These are phyloP conservation scores for Calliphora vomitoria DNA, from an alignment of 2,888 invertebrate species.

Conservation along the genomic window DNA sequence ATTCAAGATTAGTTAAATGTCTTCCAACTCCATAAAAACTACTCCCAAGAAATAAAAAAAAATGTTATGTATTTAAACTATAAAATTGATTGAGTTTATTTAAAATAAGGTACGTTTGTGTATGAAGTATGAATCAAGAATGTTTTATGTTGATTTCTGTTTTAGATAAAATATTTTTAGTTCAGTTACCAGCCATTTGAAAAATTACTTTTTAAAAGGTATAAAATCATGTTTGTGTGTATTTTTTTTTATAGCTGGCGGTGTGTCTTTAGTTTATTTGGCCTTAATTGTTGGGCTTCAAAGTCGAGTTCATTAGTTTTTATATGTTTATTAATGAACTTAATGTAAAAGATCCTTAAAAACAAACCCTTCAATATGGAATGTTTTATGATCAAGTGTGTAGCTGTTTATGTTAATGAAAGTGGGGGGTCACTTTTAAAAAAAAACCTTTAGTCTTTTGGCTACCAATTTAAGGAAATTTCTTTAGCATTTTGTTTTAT, in stretches of 20 bases:
- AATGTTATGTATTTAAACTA: conserved; percentile 16
- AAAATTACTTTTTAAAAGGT: conserved; percentile 52
- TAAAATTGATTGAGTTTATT: conserved; percentile 54
- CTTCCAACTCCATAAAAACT: conserved; percentile 19
- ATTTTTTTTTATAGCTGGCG: background rate
- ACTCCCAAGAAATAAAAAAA: too few relatives aligned
- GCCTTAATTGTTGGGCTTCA: background rate
- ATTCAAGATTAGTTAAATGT: conserved; percentile 49
- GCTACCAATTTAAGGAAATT: background rate
- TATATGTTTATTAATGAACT: conserved; percentile 10
- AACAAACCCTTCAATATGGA: background rate
- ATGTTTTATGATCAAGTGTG: background rate
- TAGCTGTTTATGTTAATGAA: background rate
- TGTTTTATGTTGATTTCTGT: conserved; percentile 22
- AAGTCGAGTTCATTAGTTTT: conserved; percentile 9
- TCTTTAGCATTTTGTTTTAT: background rate
- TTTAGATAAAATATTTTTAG: conserved; percentile 20
- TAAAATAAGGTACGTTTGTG: background rate
- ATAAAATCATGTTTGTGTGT: conserved; percentile 20
- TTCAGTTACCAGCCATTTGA: conserved; percentile 24
- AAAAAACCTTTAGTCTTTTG: too few relatives aligned
- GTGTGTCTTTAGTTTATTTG: background rate
- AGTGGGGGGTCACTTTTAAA: background rate
- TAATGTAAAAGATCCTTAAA: background rate
- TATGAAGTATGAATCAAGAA: background rate